Base-by-base conservation (phyloP, 2,888 invertebrate genomes). In the Julus scanicus region DNA sequence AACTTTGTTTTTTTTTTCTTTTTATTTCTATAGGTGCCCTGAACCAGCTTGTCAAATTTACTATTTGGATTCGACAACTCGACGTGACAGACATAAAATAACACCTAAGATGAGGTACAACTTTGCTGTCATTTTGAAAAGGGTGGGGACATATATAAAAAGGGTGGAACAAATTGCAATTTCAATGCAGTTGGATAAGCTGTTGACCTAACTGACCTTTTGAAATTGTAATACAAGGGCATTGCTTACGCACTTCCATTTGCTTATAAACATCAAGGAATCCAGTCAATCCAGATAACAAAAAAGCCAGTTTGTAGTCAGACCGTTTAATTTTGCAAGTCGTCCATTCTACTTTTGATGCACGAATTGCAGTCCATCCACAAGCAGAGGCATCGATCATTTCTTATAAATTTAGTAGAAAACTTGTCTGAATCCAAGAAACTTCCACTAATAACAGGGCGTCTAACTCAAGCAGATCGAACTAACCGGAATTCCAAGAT, bases 141-240 rank as follows among this genome's bases (percentile, higher is more conserved):
- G 57, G 57, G 57, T 57, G 57, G 57, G 57, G 57, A 57, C 57
- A 57, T 11, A 11, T 57, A 57, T 57, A 57, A 4, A 57, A 57
- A 57, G 57, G 57, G 57, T 57, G 57, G 57, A 57, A 57, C 57
- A 57, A 15, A 57, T 57, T 57, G 11, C 57, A 57, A 57, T 57
- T 57, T 57, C 5, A 15, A 57, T 57, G 57, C 57, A 11, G 29
- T 4, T 57, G 57, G 57, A 57, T 57, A 57, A 57, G 57, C 57
- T 57, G 57, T 57, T 57, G 57, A 57, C 57, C 57, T 57, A 57
- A 57, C 57, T 15, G 57, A 15, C 57, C 57, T 57, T 57, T 57
- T 8, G 57, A 57, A 57, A 57, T 57, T 17, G 11, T 15, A 57
- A 57, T 57, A 57, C 57, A 15, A 57, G 5, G 5, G 2, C 15